phyloP scores from a whole-genome alignment of 2,113 vertebrate species.

The Trachemys scripta region DNA sequence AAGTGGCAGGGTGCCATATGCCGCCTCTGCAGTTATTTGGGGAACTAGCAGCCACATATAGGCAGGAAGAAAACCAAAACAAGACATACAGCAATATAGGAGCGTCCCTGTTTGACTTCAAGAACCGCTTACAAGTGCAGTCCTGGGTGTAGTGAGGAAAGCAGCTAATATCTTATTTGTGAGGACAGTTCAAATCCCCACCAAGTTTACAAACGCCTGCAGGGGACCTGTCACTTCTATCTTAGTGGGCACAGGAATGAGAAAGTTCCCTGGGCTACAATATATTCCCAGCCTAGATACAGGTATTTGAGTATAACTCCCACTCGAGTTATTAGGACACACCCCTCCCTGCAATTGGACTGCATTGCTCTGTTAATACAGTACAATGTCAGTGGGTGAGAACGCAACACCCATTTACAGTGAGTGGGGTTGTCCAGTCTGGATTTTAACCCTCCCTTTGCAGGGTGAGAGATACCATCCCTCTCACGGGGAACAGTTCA shows the following conservation, averaged over 20 bases:
- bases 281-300: not conserved
- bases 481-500: not conserved
- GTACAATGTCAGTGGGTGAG: not conserved
- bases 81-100: not conserved
- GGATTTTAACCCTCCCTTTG: not conserved
- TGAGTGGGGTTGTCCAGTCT: not conserved
- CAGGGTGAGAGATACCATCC: not conserved
- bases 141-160: not conserved
- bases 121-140: no score
- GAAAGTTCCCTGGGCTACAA: not conserved
- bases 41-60: not conserved
- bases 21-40: not conserved
- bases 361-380: not conserved
- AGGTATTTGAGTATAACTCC: not conserved
- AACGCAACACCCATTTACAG: not conserved
- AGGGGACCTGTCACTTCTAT: not conserved
- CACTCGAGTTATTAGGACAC: not conserved
- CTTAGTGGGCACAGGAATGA: not conserved
- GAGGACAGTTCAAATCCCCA: not conserved
- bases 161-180: not conserved
- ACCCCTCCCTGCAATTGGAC: not conserved
- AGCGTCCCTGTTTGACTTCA: not conserved
- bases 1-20: not conserved
- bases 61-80: not conserved
- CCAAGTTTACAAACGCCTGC: not conserved